Percentiles rank a stretch among this genome's conserved stretches.
Evolutionary conservation across 2,888 invertebrate genomes (phyloP).

Genomic region (Tiliacea citrago): DNA sequence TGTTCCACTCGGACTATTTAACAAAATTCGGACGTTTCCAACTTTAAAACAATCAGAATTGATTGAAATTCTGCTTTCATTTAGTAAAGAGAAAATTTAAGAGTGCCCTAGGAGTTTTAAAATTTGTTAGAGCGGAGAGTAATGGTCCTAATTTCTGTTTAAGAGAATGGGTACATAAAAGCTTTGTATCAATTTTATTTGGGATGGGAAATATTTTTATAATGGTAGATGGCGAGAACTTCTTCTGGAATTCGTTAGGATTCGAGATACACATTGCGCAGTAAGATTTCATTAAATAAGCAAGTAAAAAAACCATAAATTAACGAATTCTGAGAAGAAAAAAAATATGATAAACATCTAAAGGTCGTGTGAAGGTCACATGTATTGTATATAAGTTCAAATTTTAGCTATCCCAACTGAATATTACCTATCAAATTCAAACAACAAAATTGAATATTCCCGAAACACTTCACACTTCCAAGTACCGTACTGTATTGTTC

Average conservation of each 20-base stretch:
- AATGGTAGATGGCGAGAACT: not conserved
- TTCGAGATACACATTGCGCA: not conserved
- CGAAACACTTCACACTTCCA: not conserved
- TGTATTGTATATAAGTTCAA: no score
- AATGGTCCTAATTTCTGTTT: conserved; percentile 35
- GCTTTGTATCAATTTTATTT: conserved; percentile 22
- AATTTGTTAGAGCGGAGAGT: conserved; percentile 34
- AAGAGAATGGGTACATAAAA: conserved; percentile 27
- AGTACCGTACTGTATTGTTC: conserved; percentile 3
- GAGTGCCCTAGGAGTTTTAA: conserved; percentile 40
- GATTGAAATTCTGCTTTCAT: conserved; percentile 45
- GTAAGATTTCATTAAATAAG: not conserved
- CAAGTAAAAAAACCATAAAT: not conserved
- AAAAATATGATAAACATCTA: not conserved
- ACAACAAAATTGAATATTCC: conserved; percentile 11
- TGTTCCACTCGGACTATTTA: not conserved
- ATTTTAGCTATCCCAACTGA: not conserved
- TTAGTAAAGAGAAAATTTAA: conserved; percentile 29
- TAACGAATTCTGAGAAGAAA: not conserved
- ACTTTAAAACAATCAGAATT: conserved; percentile 42
- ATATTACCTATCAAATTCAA: not conserved
- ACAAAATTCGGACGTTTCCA: conserved; percentile 34
- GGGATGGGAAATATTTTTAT: not conserved
- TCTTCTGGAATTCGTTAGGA: not conserved
- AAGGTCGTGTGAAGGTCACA: not conserved